Evolutionary conservation across 2,888 invertebrate genomes (phyloP).

Genomic region (Dasysyrphus tricinctus): DNA sequence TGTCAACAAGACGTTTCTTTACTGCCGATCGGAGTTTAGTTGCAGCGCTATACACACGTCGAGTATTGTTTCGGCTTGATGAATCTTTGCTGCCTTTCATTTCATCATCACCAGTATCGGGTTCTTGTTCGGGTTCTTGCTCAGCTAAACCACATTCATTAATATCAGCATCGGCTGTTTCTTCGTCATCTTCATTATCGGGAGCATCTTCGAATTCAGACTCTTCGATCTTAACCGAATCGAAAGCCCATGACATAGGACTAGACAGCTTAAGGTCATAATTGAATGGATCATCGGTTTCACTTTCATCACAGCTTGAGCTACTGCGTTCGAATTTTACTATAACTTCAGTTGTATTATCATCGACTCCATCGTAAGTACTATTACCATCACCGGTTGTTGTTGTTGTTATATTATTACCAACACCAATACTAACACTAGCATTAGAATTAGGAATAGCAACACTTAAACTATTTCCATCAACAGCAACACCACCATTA

Average conservation of each 20-base stretch:
- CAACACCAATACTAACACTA: constrained; percentile 49
- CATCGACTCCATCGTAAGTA: constrained; percentile 80
- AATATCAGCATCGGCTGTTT: constrained; percentile 79
- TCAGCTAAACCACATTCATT: constrained; percentile 78
- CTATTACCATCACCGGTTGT: constrained; percentile 55
- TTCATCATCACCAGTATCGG: constrained; percentile 42
- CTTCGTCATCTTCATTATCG: constrained; percentile 79
- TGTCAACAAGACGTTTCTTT: constrained; percentile 55
- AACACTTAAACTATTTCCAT: background rate
- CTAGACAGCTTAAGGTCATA: constrained; percentile 83
- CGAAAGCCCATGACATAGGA: constrained; percentile 83
- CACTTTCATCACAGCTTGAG: constrained; percentile 70
- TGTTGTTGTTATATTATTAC: constrained; percentile 27
- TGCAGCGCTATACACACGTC: constrained; percentile 56
- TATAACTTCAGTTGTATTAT: constrained; percentile 81
- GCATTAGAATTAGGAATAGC: background rate
- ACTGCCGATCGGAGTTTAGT: constrained; percentile 51
- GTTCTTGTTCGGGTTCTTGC: constrained; percentile 28
- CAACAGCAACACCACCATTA: background rate
- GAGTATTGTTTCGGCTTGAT: constrained; percentile 52
- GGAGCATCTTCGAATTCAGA: constrained; percentile 81
- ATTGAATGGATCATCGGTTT: constrained; percentile 79
- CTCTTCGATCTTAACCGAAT: constrained; percentile 82
- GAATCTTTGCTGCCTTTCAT: background rate
- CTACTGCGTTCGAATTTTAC: constrained; percentile 80